Evolutionary conservation across 2,888 invertebrate species (phyloP), one percentile per base, ranked within the genome.

Genomic region (Leistus spinibarbis): DNA sequence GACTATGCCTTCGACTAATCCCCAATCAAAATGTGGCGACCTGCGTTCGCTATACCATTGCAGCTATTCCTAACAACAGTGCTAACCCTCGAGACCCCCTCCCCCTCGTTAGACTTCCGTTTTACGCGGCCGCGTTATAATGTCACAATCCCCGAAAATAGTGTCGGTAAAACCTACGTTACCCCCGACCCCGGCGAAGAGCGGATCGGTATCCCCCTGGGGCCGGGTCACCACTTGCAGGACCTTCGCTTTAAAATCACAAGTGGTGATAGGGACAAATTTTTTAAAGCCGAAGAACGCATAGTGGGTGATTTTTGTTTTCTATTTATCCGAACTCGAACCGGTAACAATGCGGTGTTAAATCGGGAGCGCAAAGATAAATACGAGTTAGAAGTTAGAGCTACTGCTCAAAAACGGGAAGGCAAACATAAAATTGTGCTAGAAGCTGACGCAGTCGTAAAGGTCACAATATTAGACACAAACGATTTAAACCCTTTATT

Each of bases 261-360:
- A 19, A 91, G 91, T 81, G 97, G 97, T 63, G 96, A 97, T 86
- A 91, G 91, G 70, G 95, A 95, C 82, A 93, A 93, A 83, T 93
- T 97, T 83, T 98, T 98, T 87, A 96, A 96, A 85, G 95, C 95
- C 7, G 97, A 98, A 84, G 93, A 95, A 80, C 90, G 93, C 76
- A 87, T 91, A 77, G 93, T 98, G 70, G 98, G 98, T 54, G 97
- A 98, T 87, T 97, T 98, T 87, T 96, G 95, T 85, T 99, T 99
- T 86, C 89, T 98, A 71, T 89, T 93, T 72, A 91, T 99, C 77
- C 90, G 98, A 81, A 97, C 96, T 78, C 91, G 95, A 83, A 95
- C 97, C 76, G 95, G 94, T 60, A 91, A 92, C 83, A 91, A 93
- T 78, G 94, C 95, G 81, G 95, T 97, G 79, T 88, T 99, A 77